Conservation (phyloP, 30 jellyfish, hydroid and myxozoan genomes). For the Rhopilema esculentum region DNA sequence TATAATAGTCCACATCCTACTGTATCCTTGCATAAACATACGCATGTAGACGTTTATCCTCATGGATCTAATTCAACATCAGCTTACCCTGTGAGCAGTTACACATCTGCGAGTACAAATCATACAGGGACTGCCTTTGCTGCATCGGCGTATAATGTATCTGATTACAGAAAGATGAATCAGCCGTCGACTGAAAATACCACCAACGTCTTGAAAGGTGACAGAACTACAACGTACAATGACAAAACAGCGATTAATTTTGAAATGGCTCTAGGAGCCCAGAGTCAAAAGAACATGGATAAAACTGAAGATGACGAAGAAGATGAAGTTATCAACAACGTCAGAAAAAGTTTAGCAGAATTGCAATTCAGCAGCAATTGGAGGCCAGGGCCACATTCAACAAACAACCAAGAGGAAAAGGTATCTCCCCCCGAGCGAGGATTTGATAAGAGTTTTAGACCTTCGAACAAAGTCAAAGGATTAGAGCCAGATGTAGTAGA, state of each 20-base stretch:
- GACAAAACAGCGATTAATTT: constrained; percentile 27
- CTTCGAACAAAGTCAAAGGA: constrained; percentile 39
- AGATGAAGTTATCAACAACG: constrained; percentile 59
- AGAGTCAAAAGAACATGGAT: neutral
- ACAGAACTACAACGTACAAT: constrained; percentile 2
- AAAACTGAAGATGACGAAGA: constrained; percentile 42
- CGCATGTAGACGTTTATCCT: neutral
- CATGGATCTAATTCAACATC: neutral
- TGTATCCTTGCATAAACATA: neutral
- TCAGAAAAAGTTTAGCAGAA: constrained; percentile 77
- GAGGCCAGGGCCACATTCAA: constrained; percentile 38
- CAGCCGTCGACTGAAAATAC: neutral
- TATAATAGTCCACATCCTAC: neutral
- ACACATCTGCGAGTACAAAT: neutral
- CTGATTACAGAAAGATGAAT: neutral
- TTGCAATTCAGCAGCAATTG: constrained; percentile 59
- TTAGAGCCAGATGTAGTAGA: constrained; percentile 23
- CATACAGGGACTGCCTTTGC: neutral
- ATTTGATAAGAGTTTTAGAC: constrained; percentile 27
- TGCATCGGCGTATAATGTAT: neutral
- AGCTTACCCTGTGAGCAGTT: neutral
- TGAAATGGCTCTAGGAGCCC: constrained; percentile 2
- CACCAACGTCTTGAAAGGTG: neutral
- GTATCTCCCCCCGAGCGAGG: neutral
- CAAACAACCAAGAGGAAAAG: neutral